These are phyloP conservation scores for Drosophila tanythrix DNA, from an alignment of 2,888 invertebrate species.

Conservation along the genomic window DNA sequence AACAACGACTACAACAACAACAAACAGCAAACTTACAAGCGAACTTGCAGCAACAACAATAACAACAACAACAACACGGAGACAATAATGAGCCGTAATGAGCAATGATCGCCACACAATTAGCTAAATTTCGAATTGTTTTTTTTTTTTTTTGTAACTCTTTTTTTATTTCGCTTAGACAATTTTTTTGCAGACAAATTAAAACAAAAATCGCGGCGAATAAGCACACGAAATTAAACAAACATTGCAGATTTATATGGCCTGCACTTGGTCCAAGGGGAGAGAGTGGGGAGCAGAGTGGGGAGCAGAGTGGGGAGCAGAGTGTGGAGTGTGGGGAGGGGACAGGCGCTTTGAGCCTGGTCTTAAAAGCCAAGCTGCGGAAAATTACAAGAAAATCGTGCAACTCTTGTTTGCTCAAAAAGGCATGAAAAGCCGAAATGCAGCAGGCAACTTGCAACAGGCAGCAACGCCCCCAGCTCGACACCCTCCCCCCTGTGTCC, in stretches of 20 bases:
- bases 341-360: conserved; percentile 19
- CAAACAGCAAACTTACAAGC: conserved; percentile 44
- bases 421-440: conserved; percentile 62
- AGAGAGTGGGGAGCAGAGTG: background rate
- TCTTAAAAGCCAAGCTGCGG: conserved; percentile 66
- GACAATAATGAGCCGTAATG: conserved; percentile 73
- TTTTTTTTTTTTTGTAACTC: conserved; percentile 22
- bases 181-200: conserved; percentile 71
- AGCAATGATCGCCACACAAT: conserved; percentile 77
- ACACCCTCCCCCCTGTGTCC: background rate
- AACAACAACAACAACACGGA: conserved; percentile 62
- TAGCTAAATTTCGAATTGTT: conserved; percentile 71
- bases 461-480: conserved; percentile 20
- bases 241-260: conserved; percentile 76
- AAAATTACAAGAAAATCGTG: conserved; percentile 84
- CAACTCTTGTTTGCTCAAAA: conserved; percentile 78
- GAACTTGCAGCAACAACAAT: conserved; percentile 60
- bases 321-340: background rate
- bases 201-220: conserved; percentile 70
- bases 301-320: background rate
- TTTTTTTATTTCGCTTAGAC: conserved; percentile 30
- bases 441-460: conserved; percentile 23
- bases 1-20: conserved; percentile 37
- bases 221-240: conserved; percentile 80
- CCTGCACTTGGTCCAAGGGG: conserved; percentile 41